Conservation (phyloP, 1,140 invertebrate genomes). For the Drosophila lini region DNA sequence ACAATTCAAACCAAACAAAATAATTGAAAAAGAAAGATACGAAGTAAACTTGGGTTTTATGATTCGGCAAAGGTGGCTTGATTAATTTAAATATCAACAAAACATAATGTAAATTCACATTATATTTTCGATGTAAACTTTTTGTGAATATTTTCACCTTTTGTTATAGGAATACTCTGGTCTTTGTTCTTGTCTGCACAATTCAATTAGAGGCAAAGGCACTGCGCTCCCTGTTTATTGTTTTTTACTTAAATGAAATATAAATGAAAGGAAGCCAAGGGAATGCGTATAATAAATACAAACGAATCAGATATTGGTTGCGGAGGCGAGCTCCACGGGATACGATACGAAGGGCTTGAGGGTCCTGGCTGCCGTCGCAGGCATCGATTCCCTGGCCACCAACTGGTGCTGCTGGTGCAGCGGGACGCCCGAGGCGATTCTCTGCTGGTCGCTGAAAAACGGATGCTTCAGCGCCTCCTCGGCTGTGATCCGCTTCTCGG, state of each 20-base stretch:
- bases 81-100: constrained; percentile 15
- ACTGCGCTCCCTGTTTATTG: neutral
- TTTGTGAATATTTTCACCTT: neutral
- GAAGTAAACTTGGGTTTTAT: neutral
- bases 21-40: constrained; percentile 27
- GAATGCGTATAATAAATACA: constrained; percentile 2
- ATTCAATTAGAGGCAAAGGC: constrained; percentile 19
- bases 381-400: constrained; percentile 30
- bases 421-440: constrained; percentile 38
- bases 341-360: constrained; percentile 41
- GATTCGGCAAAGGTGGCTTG: neutral
- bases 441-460: constrained; percentile 85
- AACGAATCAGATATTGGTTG: constrained; percentile 2
- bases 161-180: neutral
- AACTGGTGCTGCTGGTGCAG: constrained; percentile 27
- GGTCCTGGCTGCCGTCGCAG: constrained; percentile 19
- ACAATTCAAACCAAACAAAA: neutral
- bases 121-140: constrained; percentile 2
- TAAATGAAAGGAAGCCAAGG: constrained; percentile 6
- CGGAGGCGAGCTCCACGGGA: constrained; percentile 6
- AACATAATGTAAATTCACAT: constrained; percentile 8
- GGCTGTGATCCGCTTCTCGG: constrained; percentile 98
- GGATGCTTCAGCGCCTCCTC: constrained; percentile 99
- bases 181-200: constrained; percentile 8
- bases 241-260: neutral